Percentiles rank a stretch among this genome's conserved stretches.
phyloP scores from a whole-genome alignment of 1,140 invertebrate species.

The Drosophila parabipectinata region DNA sequence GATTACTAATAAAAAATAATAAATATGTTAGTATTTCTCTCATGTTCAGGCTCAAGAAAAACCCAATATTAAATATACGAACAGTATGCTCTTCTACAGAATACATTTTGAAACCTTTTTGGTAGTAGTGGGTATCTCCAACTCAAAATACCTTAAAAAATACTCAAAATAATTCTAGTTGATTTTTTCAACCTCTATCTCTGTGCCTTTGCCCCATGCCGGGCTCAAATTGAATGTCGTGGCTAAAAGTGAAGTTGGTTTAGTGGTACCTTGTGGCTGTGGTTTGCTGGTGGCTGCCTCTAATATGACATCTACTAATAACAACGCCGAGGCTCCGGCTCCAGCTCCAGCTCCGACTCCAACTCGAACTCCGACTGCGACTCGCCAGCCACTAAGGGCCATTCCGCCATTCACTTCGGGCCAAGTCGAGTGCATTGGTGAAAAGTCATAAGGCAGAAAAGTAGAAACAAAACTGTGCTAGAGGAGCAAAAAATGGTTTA shows the following conservation, averaged over 20 bases:
- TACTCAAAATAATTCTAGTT: not conserved
- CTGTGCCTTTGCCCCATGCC: constrained; percentile 48
- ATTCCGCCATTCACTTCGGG: constrained; percentile 48
- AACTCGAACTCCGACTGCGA: not conserved
- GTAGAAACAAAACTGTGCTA: constrained; percentile 35
- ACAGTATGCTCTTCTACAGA: not conserved
- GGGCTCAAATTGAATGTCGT: constrained; percentile 73
- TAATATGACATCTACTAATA: constrained; percentile 80
- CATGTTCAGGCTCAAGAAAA: too few species aligned
- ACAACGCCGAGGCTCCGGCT: constrained; percentile 38
- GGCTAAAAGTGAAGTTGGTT: constrained; percentile 68
- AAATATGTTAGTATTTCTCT: too few species aligned
- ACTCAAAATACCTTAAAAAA: not conserved
- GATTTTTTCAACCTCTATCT: constrained; percentile 31
- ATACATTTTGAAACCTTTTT: not conserved
- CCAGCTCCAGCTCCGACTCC: not conserved
- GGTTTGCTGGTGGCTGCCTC: constrained; percentile 39
- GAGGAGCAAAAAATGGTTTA: constrained; percentile 52
- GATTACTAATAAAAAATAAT: too few species aligned
- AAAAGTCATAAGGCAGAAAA: constrained; percentile 73
- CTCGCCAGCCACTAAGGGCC: constrained; percentile 45
- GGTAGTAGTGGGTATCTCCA: not conserved
- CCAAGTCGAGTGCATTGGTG: constrained; percentile 76
- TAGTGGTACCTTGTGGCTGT: constrained; percentile 22
- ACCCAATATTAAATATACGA: not conserved